Percentiles rank a stretch among this genome's conserved stretches.
These are phyloP conservation scores for Peromyscus polionotus DNA, from an alignment of 2,113 vertebrate genomes.

Conservation along the genomic window DNA sequence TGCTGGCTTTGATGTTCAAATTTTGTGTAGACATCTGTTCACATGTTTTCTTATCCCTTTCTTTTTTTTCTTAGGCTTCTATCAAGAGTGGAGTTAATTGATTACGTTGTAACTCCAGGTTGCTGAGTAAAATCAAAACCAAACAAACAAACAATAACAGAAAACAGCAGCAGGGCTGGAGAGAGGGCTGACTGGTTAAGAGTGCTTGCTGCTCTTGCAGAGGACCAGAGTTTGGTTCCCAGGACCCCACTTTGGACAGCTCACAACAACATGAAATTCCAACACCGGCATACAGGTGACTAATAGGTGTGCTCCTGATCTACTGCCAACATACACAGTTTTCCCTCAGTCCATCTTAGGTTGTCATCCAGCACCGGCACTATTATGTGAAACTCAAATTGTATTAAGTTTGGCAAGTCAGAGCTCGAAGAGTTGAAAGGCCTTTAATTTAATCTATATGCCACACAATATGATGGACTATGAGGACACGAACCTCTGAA, in stretches of 20 bases:
- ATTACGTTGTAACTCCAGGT: not conserved
- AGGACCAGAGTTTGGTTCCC: not conserved
- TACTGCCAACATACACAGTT: not conserved
- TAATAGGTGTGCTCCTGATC: not conserved
- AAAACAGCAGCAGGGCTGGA: not conserved
- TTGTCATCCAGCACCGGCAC: not conserved
- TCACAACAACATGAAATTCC: not conserved
- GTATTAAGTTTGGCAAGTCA: not conserved
- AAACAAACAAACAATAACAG: not conserved
- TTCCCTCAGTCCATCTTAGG: not conserved
- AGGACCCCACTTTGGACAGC: not conserved
- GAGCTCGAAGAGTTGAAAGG: not conserved
- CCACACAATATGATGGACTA: constrained; percentile 14
- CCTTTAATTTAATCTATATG: constrained; percentile 31
- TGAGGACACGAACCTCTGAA: not conserved
- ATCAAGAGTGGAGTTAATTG: not conserved
- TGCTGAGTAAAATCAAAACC: not conserved
- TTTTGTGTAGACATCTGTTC: not conserved
- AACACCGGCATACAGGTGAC: too few relatives aligned
- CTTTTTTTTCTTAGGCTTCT: not conserved
- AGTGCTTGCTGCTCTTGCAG: not conserved
- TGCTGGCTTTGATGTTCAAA: not conserved
- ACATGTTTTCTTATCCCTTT: not conserved
- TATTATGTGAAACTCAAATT: not conserved
- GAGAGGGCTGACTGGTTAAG: not conserved